Percentiles rank a stretch among this genome's conserved stretches.
phyloP scores from a whole-genome alignment of 2,113 vertebrate species.

The Nesoenas mayeri region DNA sequence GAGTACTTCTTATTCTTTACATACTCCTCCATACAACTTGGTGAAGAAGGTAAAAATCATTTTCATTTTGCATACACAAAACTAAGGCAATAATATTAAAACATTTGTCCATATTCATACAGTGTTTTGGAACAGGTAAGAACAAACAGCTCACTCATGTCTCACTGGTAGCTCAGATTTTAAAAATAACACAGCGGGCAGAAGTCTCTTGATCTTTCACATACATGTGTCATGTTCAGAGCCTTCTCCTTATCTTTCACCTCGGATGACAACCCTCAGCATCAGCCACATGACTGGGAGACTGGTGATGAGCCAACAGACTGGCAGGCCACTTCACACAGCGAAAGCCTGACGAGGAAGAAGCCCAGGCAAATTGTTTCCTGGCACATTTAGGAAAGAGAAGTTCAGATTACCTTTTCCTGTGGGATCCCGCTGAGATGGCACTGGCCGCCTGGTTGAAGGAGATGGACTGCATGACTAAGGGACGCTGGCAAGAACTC shows the following conservation, averaged over 20 bases:
- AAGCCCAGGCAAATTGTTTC: background rate
- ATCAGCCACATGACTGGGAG: background rate
- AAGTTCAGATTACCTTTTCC: conserved; percentile 8
- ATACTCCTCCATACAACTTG: background rate
- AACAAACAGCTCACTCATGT: background rate
- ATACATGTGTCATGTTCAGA: background rate
- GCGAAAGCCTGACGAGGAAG: background rate
- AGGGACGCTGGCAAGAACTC: background rate
- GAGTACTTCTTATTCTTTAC: background rate
- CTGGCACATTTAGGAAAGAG: background rate
- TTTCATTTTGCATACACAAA: background rate
- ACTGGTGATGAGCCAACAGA: background rate
- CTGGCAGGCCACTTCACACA: background rate
- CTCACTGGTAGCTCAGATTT: background rate
- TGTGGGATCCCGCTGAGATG: background rate
- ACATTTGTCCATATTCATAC: background rate
- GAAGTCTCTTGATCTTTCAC: background rate
- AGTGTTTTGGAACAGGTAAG: background rate
- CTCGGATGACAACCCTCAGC: background rate
- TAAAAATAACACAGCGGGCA: conserved; percentile 4
- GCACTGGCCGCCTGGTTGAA: rapidly evolving
- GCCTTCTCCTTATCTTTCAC: background rate
- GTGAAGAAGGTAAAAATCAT: background rate
- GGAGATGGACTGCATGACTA: background rate
- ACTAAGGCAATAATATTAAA: background rate